Evolutionary conservation across 1,140 invertebrate species (phyloP).

Genomic region (Zaprionus ghesquierei): DNA sequence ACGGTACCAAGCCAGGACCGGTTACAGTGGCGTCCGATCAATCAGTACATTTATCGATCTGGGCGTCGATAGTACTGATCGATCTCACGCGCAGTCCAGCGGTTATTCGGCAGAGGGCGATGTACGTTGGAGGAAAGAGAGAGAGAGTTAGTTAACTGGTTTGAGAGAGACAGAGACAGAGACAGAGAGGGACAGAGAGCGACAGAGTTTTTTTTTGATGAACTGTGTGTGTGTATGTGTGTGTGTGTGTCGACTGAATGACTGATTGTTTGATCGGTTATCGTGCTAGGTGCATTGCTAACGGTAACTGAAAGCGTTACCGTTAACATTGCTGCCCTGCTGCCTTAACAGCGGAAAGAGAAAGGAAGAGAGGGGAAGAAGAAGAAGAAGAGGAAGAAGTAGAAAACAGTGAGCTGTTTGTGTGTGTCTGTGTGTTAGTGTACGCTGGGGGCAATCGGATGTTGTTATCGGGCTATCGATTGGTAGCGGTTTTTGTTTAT

Average conservation of each 20-base stretch:
- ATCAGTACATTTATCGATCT: conserved; percentile 6
- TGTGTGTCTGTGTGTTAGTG: not conserved
- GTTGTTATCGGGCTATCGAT: not conserved
- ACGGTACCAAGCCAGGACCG: conserved; percentile 5
- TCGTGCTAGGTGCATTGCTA: not conserved
- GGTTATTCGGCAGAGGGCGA: conserved; percentile 38
- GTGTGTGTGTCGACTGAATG: conserved; percentile 33
- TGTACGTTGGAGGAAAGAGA: conserved; percentile 39
- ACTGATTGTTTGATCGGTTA: conserved; percentile 34
- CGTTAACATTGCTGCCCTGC: conserved; percentile 18
- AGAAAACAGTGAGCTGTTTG: not conserved
- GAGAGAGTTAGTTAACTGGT: conserved; percentile 40
- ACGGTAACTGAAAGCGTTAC: conserved; percentile 1
- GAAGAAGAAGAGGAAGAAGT: not conserved
- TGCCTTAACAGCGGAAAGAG: conserved; percentile 2
- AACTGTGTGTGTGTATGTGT: conserved; percentile 16
- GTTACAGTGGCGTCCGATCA: conserved; percentile 7
- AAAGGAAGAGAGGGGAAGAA: not conserved
- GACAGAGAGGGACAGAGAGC: conserved; percentile 12
- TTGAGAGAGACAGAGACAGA: conserved; percentile 17
- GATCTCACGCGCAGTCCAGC: conserved; percentile 30
- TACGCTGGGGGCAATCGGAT: not conserved
- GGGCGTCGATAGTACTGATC: conserved; percentile 26
- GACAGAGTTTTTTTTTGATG: conserved; percentile 12
- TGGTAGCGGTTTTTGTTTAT: conserved; percentile 13